These are phyloP conservation scores for Strix occidentalis DNA, from an alignment of 2,797 vertebrate genomes.

Conservation along the genomic window DNA sequence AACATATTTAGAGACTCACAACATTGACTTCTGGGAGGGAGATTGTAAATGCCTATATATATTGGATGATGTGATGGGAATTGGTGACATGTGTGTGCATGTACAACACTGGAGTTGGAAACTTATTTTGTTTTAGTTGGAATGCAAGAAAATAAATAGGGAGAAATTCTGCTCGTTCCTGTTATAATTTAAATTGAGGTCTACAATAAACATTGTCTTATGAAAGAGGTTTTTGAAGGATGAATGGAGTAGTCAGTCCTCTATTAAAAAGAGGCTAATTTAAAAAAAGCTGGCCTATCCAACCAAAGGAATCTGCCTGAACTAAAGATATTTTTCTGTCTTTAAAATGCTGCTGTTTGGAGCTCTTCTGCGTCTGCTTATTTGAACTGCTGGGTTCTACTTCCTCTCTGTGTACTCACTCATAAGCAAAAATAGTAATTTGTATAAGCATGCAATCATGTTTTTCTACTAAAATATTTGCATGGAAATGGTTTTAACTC, in stretches of 20 bases:
- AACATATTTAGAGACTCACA: background rate
- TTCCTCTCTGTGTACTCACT: background rate
- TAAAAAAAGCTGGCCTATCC: conserved; percentile 28
- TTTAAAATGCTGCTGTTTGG: conserved; percentile 49
- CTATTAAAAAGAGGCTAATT: background rate
- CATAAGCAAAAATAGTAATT: conserved; percentile 29
- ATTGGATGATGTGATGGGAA: background rate
- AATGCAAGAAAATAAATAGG: conserved; percentile 46
- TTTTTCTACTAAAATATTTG: conserved; percentile 21
- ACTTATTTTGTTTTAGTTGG: conserved; percentile 31
- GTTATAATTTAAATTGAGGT: conserved; percentile 62
- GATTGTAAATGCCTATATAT: background rate
- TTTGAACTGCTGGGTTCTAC: conserved; percentile 11
- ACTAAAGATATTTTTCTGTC: conserved; percentile 38
- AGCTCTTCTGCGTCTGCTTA: background rate
- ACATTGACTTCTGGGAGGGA: background rate
- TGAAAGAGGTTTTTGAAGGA: conserved; percentile 70
- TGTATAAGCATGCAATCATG: background rate
- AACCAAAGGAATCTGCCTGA: conserved; percentile 33
- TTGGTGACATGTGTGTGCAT: background rate
- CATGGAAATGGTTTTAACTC: background rate
- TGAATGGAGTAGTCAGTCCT: conserved; percentile 63
- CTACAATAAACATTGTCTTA: conserved; percentile 64
- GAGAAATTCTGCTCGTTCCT: conserved; percentile 42
- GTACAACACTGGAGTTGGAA: background rate